phyloP scores from a whole-genome alignment of 2,888 invertebrate genomes.

The Protophormia terraenovae region DNA sequence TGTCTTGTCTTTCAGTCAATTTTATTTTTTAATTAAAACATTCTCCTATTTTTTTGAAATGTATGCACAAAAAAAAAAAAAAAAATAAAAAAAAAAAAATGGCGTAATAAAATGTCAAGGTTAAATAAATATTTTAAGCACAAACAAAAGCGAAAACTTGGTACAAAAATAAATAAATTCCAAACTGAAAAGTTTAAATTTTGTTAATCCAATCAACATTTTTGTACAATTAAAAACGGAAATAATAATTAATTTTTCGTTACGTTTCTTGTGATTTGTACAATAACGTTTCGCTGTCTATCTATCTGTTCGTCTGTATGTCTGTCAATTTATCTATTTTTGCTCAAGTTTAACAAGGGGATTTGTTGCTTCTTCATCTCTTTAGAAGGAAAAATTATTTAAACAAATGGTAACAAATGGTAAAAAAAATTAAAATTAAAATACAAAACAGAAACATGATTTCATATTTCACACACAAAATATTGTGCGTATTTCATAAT shows the following conservation, averaged over 20 bases:
- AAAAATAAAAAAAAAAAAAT: too few relatives aligned
- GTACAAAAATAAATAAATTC: too few relatives aligned
- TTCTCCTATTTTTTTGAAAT: neutral
- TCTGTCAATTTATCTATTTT: too few relatives aligned
- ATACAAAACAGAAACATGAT: constrained; percentile 13
- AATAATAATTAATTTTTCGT: constrained; percentile 42
- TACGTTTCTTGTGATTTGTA: constrained; percentile 25
- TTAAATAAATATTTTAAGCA: neutral
- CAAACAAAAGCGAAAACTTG: neutral
- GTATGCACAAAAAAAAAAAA: too few relatives aligned
- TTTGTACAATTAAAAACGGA: constrained; percentile 27
- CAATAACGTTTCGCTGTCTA: neutral
- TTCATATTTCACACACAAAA: neutral
- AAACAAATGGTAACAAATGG: constrained; percentile 7
- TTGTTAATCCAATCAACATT: neutral
- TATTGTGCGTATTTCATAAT: constrained; percentile 30
- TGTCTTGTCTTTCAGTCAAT: neutral
- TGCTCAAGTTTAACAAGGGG: neutral
- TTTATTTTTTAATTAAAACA: constrained; percentile 18
- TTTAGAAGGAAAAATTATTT: constrained; percentile 3
- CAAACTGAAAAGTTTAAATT: neutral
- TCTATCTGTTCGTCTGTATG: neutral
- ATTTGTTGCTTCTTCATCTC: constrained; percentile 9
- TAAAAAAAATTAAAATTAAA: neutral
- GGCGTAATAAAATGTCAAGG: constrained; percentile 33